Base-by-base conservation (phyloP, 1,140 invertebrate genomes). In the Pseudomyrmex flavicornis region DNA sequence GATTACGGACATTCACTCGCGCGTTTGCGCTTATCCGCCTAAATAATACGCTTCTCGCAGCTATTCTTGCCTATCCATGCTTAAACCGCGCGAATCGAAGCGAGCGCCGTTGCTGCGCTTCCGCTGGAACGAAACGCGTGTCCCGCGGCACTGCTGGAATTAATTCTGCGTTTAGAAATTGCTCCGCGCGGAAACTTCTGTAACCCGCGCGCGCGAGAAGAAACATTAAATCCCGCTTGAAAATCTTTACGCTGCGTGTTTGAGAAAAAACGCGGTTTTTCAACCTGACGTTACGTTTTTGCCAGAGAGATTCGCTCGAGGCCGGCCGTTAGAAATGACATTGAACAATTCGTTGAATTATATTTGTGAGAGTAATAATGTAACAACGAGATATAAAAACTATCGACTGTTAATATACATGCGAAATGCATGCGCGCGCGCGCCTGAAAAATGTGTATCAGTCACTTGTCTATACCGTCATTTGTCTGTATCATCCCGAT, bases 111-210 rank as follows among this genome's bases (percentile, higher is more conserved):
- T 35, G 35, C 52, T 54, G 15, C 22, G 44, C 62, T 77, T 79
- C 63, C 35, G 20, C 9, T 44, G 35, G 22, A 72, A 61, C n/a
- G 17, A 48, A 52, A 52, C 54, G 76, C 76, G 12, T 72, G 66
- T 80, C 76, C 54, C 66, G 76, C 76, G 54, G 76, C 54, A 35
- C 35, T 46, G 35, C 65, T 54, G 75, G 74, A 85, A 88, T 87
- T 88, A 88, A 88, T 88, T 75, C 59, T 65, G 73, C 73, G 73
- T 75, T 75, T 63, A 22, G 44, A 75, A 76, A 66, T 54, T 35
- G 22, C 65, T 10, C 62, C 7, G 48, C 26, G 12, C 75, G 65
- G 74, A 84, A 70, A 76, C 82, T 84, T n/a, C 44, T 68, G 50
- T 76, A 69, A 74, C 65, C 20, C 58, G 4, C 5, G 5, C 35